Percentiles rank a stretch among this genome's conserved stretches.
Conservation (phyloP, 2,888 invertebrate genomes). For the Alentia gelatinosa region DNA sequence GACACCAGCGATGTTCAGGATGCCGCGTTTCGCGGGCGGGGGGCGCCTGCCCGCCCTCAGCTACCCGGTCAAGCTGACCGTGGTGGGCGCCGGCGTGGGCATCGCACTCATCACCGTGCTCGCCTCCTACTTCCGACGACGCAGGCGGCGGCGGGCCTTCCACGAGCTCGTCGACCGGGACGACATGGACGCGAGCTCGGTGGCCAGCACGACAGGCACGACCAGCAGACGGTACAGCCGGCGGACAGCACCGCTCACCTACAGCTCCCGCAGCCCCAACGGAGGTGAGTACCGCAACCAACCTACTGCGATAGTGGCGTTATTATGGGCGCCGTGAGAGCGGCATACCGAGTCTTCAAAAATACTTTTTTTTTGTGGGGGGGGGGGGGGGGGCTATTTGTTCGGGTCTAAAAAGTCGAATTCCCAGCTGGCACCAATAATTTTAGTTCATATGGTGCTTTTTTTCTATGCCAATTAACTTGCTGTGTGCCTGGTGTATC, state of each 20-base stretch:
- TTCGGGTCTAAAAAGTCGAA: too few relatives aligned
- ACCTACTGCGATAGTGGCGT: too few relatives aligned
- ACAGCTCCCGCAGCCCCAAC: slow-evolving; percentile 62
- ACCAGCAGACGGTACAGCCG: neutral
- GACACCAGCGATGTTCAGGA: neutral
- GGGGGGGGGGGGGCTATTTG: too few relatives aligned
- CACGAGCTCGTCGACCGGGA: neutral
- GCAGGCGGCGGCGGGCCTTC: slow-evolving; percentile 53
- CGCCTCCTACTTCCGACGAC: slow-evolving; percentile 85
- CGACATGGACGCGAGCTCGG: neutral
- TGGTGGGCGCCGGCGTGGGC: slow-evolving; percentile 85
- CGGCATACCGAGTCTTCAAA: too few relatives aligned
- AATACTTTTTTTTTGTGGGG: too few relatives aligned
- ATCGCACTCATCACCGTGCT: slow-evolving; percentile 91
- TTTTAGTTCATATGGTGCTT: too few relatives aligned
- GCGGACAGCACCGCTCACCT: neutral
- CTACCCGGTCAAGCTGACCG: slow-evolving; percentile 45
- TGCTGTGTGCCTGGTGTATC: too few relatives aligned
- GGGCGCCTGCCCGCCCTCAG: slow-evolving; percentile 16
- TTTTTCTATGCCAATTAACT: too few relatives aligned
- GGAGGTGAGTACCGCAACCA: too few relatives aligned
- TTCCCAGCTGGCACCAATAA: too few relatives aligned
- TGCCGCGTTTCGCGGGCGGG: neutral
- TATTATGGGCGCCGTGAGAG: too few relatives aligned
- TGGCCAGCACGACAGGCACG: slow-evolving; percentile 24